These are phyloP conservation scores for Sinella curviseta DNA, from an alignment of 1,140 invertebrate species.

Conservation along the genomic window DNA sequence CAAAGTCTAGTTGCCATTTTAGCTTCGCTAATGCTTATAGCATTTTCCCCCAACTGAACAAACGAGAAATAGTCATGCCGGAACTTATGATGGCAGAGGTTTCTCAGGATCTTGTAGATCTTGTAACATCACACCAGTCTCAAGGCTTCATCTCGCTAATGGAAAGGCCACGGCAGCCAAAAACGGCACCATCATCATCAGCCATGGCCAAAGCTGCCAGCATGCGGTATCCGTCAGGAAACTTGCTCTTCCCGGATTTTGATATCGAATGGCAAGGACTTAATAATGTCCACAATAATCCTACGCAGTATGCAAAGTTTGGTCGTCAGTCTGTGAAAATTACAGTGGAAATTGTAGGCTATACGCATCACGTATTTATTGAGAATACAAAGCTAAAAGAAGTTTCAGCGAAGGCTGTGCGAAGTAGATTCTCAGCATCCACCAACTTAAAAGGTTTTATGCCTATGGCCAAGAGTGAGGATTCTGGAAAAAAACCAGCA, in stretches of 20 bases:
- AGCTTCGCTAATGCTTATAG: not conserved
- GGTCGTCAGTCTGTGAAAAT: slow-evolving; percentile 52
- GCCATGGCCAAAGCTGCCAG: not conserved
- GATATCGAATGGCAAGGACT: not conserved
- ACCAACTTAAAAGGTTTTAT: not conserved
- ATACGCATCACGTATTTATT: slow-evolving; percentile 61
- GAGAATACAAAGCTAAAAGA: slow-evolving; percentile 68
- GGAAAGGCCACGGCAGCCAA: not conserved
- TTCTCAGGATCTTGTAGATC: not conserved
- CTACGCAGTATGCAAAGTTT: not conserved
- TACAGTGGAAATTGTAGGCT: slow-evolving; percentile 60
- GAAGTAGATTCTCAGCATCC: slow-evolving; percentile 59
- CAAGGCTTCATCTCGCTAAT: not conserved
- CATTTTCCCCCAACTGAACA: slow-evolving; percentile 1
- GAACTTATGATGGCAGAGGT: not conserved
- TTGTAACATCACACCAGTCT: not conserved
- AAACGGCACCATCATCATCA: not conserved
- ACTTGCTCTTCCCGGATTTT: not conserved
- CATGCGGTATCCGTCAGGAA: not conserved
- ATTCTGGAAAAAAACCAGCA: not conserved
- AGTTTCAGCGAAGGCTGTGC: slow-evolving; percentile 70
- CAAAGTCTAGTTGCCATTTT: not conserved
- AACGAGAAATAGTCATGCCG: not conserved
- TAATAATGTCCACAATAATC: not conserved
- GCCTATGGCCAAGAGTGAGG: not conserved